Percentiles rank a stretch among this genome's conserved stretches.
Conservation (phyloP, 2,113 vertebrate species). For the Guaruba guarouba region DNA sequence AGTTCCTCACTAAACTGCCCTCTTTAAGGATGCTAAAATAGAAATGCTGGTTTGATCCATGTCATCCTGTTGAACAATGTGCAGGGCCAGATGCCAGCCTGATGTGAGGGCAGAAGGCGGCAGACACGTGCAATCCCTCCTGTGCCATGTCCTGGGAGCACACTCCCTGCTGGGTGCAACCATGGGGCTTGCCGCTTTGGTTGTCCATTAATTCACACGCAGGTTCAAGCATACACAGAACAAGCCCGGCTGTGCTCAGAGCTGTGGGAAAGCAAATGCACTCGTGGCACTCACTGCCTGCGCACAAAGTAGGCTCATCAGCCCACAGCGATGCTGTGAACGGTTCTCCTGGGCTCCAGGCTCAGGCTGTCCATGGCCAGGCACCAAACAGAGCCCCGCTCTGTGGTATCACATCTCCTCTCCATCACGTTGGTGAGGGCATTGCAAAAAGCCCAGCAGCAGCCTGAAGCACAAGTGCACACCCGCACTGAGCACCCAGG, state of each 20-base stretch:
- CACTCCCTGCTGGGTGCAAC: neutral
- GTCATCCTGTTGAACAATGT: neutral
- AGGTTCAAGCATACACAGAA: fast-evolving
- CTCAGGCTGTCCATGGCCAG: neutral
- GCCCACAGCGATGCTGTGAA: neutral
- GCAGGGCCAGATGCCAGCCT: neutral
- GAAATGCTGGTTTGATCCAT: neutral
- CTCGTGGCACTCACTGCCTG: neutral
- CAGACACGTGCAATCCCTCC: neutral
- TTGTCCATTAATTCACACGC: neutral
- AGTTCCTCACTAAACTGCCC: neutral
- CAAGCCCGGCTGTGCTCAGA: too few relatives aligned
- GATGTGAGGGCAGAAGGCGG: neutral
- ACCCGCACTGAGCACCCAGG: neutral
- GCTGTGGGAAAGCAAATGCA: neutral
- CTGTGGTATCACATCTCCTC: neutral
- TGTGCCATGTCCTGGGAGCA: neutral
- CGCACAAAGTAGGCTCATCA: neutral
- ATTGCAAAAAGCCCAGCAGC: neutral
- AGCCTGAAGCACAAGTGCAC: neutral
- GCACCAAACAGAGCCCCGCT: neutral
- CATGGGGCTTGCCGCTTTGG: too few relatives aligned
- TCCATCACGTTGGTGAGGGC: fast-evolving
- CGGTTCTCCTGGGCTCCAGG: fast-evolving
- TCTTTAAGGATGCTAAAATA: neutral